phyloP scores from a whole-genome alignment of 2,888 invertebrate genomes.

The Elegia similella region DNA sequence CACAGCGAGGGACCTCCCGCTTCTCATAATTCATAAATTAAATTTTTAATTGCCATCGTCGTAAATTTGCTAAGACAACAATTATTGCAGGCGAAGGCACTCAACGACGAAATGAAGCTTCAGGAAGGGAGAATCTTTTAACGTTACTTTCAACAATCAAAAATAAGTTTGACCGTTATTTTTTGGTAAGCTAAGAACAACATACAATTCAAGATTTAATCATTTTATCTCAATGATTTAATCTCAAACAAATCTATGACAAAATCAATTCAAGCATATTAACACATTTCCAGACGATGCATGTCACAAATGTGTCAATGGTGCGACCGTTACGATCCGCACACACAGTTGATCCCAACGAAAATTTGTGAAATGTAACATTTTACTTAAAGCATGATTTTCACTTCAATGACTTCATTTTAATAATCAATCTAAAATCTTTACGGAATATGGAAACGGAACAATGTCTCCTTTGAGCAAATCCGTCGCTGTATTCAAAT shows the following conservation, averaged over 20 bases:
- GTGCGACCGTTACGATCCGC: conserved; percentile 65
- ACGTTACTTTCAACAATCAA: not conserved
- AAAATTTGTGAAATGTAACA: conserved; percentile 43
- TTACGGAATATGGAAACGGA: conserved; percentile 63
- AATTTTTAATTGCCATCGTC: conserved; percentile 57
- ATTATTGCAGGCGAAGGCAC: conserved; percentile 34
- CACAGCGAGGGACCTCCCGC: conserved; percentile 40
- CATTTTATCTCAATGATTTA: too few relatives aligned
- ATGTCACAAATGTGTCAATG: conserved; percentile 34
- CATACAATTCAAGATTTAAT: conserved; percentile 1
- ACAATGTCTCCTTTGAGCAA: conserved; percentile 45
- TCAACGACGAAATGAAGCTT: conserved; percentile 2
- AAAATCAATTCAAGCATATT: conserved; percentile 15
- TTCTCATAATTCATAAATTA: conserved; percentile 56
- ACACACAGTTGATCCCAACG: conserved; percentile 53
- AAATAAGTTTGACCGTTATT: conserved; percentile 7
- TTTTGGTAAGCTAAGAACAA: not conserved
- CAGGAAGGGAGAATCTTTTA: not conserved
- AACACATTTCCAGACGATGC: conserved; percentile 10
- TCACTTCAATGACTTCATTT: conserved; percentile 66
- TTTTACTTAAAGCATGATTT: conserved; percentile 59
- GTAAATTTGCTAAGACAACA: conserved; percentile 52
- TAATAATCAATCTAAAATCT: conserved; percentile 71
- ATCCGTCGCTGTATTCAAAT: conserved; percentile 63
- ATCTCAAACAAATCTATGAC: conserved; percentile 5